Evolutionary conservation across 2,113 vertebrate genomes (phyloP).

Genomic region (Perca schrenkii): DNA sequence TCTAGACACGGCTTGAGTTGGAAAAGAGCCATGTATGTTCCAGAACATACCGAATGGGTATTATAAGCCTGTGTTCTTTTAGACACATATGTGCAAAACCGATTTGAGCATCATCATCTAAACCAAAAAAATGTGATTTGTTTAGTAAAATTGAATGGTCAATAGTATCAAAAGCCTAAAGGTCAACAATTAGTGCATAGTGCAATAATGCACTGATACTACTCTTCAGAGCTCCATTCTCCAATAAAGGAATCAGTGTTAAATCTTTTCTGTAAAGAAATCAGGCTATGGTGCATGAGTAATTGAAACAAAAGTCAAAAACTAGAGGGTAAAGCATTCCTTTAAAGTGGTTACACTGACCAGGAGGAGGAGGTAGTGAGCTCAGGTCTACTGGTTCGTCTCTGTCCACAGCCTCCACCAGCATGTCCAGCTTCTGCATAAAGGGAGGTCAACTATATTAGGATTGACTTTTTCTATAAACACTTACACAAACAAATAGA

Average conservation of each 20-base stretch:
- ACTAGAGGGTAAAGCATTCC: neutral
- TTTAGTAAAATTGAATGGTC: neutral
- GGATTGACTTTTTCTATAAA: neutral
- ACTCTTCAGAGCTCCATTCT: neutral
- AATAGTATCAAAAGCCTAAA: neutral
- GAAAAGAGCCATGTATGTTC: neutral
- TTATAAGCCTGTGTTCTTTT: neutral
- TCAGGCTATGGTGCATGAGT: neutral
- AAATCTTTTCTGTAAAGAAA: neutral
- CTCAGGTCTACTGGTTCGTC: constrained; percentile 83
- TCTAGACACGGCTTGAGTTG: neutral
- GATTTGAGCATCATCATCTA: neutral
- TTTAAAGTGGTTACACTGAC: constrained; percentile 74
- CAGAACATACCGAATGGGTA: neutral
- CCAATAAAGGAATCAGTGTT: neutral
- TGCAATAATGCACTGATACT: neutral
- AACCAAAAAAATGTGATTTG: neutral
- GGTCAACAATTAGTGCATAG: neutral
- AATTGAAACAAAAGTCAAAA: neutral
- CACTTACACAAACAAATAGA: neutral
- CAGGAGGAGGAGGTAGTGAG: constrained; percentile 87
- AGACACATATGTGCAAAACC: neutral
- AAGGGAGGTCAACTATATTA: constrained; percentile 1
- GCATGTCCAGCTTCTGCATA: constrained; percentile 85
- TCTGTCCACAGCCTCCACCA: constrained; percentile 85